Conservation (phyloP, 2,797 vertebrate species). For the Dromococcyx pavoninus region DNA sequence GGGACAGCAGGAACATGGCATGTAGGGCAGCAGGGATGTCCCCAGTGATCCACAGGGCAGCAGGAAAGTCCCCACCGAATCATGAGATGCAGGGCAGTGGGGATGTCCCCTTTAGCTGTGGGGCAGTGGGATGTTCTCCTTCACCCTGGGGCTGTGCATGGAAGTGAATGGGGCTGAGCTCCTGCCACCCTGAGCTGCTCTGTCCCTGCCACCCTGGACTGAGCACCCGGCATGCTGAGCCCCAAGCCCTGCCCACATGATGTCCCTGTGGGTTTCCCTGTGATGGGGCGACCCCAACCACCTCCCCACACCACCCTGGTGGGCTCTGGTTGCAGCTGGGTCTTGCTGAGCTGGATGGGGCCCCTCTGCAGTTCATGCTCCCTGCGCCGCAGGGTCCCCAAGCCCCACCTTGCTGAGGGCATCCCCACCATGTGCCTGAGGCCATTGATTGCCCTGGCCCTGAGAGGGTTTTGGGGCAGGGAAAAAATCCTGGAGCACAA, state of each 20-base stretch:
- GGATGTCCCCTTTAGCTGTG: no score
- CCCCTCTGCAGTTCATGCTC: background rate
- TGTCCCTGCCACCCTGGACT: background rate
- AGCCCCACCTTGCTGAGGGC: background rate
- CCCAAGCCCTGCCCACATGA: background rate
- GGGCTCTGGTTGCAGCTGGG: background rate
- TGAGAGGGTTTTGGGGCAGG: background rate
- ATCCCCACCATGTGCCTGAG: background rate
- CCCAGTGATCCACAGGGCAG: background rate
- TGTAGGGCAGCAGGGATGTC: background rate
- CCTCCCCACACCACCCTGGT: fast-evolving
- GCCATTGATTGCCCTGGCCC: background rate
- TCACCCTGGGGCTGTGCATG: fast-evolving
- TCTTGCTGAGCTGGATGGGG: background rate
- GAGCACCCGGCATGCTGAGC: fast-evolving
- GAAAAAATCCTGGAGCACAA: background rate
- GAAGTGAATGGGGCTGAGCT: background rate
- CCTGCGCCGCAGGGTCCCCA: background rate
- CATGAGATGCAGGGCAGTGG: background rate
- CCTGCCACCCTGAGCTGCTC: no score
- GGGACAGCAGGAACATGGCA: no score
- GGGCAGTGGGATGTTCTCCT: background rate
- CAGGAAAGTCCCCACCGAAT: background rate
- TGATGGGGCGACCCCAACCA: fast-evolving
- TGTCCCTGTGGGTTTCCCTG: fast-evolving